phyloP scores from a whole-genome alignment of 2,113 vertebrate species.

The Sturnira hondurensis region DNA sequence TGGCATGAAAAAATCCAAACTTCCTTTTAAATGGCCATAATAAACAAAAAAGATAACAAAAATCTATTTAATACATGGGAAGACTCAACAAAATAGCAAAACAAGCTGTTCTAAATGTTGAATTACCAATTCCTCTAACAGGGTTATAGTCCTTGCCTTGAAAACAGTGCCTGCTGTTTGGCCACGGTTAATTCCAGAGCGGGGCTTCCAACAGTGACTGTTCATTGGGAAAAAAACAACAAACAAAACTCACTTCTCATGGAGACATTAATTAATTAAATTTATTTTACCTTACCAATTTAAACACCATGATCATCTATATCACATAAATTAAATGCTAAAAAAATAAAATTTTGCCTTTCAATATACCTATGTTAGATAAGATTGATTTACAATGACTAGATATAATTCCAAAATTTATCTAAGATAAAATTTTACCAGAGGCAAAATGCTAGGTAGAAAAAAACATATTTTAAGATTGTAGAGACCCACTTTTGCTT shows the following conservation, averaged over 20 bases:
- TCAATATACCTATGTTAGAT: background rate
- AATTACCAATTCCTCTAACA: background rate
- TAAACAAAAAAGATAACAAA: background rate
- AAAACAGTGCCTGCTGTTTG: background rate
- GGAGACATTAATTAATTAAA: background rate
- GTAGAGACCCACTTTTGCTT: background rate
- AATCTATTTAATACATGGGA: background rate
- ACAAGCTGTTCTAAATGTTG: background rate
- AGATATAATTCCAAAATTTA: background rate
- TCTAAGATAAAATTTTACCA: background rate
- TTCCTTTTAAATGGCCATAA: background rate
- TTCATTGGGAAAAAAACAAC: background rate
- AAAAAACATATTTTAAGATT: background rate
- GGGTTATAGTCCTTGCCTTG: background rate
- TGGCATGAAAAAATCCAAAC: background rate
- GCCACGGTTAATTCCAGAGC: background rate
- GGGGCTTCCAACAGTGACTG: background rate
- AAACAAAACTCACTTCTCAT: no score
- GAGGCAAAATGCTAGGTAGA: background rate
- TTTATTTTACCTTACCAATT: background rate
- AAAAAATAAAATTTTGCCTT: background rate
- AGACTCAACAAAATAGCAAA: background rate
- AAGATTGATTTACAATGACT: background rate
- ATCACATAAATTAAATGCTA: background rate
- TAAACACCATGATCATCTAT: background rate